These are phyloP conservation scores for Xestia ashworthii DNA, from an alignment of 2,888 invertebrate species.

Conservation along the genomic window DNA sequence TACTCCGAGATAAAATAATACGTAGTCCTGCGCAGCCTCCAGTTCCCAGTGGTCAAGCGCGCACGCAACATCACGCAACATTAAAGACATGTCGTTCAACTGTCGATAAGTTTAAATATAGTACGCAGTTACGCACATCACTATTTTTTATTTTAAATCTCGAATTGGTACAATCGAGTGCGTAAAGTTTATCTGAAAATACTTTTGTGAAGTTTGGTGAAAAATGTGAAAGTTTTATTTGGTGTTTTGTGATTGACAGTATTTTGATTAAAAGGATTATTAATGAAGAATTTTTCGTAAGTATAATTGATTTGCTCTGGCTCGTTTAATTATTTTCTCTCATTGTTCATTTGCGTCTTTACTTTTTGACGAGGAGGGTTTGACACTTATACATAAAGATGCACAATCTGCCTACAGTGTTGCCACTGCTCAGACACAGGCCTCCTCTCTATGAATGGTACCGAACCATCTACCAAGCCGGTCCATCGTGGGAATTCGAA, in stretches of 20 bases:
- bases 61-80: constrained; percentile 75
- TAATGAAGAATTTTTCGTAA: constrained; percentile 65
- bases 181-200: constrained; percentile 17
- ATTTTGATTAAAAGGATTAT: constrained; percentile 58
- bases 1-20: constrained; percentile 75
- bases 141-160: constrained; percentile 65
- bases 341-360: neutral
- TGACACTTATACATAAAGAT: neutral
- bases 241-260: constrained; percentile 40
- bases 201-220: constrained; percentile 29
- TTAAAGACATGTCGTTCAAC: constrained; percentile 65
- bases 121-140: constrained; percentile 59
- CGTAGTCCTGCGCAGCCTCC: constrained; percentile 75
- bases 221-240: constrained; percentile 57
- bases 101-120: constrained; percentile 70
- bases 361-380: too few species aligned
- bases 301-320: constrained; percentile 31
- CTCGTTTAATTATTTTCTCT: neutral
- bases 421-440: neutral
- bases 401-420: neutral
- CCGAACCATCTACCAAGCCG: neutral
- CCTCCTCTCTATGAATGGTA: neutral
- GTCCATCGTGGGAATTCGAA: neutral
- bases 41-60: constrained; percentile 69
- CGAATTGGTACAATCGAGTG: constrained; percentile 20